Conservation (phyloP, 37 sponge, comb jelly and placozoan genomes). For the Geodia barretti region DNA sequence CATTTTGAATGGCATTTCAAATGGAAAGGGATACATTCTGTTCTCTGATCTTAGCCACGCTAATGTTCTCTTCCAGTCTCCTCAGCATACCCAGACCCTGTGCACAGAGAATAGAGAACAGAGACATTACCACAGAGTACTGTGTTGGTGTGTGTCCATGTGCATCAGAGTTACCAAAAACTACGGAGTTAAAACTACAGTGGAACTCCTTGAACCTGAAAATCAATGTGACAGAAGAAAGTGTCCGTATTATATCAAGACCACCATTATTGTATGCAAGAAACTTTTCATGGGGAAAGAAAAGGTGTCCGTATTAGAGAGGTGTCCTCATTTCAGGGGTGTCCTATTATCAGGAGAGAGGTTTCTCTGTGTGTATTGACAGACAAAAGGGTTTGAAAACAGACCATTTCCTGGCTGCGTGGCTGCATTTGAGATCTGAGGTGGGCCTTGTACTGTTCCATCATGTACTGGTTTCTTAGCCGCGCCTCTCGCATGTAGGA, state of each 20-base stretch:
- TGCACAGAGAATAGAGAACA: neutral
- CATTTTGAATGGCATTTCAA: too few relatives aligned
- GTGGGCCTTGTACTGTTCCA: slow-evolving; percentile 71
- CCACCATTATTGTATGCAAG: too few relatives aligned
- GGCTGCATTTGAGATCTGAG: slow-evolving; percentile 16
- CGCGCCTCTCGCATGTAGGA: slow-evolving; percentile 60
- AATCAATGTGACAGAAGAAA: too few relatives aligned
- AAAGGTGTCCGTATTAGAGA: too few relatives aligned
- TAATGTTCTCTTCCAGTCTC: slow-evolving; percentile 69
- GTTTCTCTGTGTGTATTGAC: neutral
- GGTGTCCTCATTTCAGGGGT: too few relatives aligned
- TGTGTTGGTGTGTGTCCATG: too few relatives aligned
- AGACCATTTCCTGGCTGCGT: neutral
- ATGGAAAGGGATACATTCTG: slow-evolving; percentile 55
- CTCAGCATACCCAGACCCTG: slow-evolving; percentile 61
- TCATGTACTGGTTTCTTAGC: slow-evolving; percentile 57
- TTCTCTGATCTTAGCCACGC: slow-evolving; percentile 72
- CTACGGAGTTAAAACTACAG: too few relatives aligned
- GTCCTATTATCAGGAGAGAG: slow-evolving; percentile 14
- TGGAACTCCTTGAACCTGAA: too few relatives aligned
- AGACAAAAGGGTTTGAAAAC: neutral
- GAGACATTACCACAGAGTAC: too few relatives aligned
- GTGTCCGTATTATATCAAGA: too few relatives aligned
- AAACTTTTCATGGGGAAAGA: too few relatives aligned
- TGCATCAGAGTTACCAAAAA: too few relatives aligned